Base-by-base conservation (phyloP, 2,888 invertebrate species). In the Aplocera efformata region DNA sequence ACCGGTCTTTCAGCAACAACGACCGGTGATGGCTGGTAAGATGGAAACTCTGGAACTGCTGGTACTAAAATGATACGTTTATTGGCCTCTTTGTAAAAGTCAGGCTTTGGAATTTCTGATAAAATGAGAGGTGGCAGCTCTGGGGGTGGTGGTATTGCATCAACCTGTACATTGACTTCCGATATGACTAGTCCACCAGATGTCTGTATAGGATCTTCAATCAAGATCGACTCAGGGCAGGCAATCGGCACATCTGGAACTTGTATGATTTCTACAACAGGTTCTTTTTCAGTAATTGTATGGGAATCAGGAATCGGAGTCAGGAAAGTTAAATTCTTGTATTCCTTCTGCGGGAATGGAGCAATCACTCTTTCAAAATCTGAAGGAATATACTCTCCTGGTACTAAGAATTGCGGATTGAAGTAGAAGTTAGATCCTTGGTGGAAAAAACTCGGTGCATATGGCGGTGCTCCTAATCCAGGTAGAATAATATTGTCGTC, bases 361-460 rank as follows among this genome's bases (percentile, higher is more conserved):
- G 49, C 29, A 10, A 58, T 48, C 9, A 57, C 29, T 32, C 30
- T 17, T 40, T 59, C 55, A 6, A 57, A 30, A 20, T 38, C 58
- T 10, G 28, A 43, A 26, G 56, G 51, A 26, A 54, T 34, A 4
- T 8, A n/a, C 32, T 23, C 40, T 45, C 48, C 40, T 27, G 56
- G 39, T 24, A 66, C 28, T 22, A 58, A 28, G 13, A 67, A 39
- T 23, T 63, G 58, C 28, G 73, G 68, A 23, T 73, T 68, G 29
- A 71, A 70, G 41, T 63, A 72, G 22, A 70, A 55, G 42, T 73
- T 68, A 10, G 67, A 64, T 7, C 71, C 70, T 50, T 69, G 60
- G 30, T 72, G 69, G 17, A 70, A 34, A 21, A 63, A 56, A 9
- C 57, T 58, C 2, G 61, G 47, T 35, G 56, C 42, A 22, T 53